Conservation (phyloP, 2,113 vertebrate species). For the Ceyx cyanopectus region DNA sequence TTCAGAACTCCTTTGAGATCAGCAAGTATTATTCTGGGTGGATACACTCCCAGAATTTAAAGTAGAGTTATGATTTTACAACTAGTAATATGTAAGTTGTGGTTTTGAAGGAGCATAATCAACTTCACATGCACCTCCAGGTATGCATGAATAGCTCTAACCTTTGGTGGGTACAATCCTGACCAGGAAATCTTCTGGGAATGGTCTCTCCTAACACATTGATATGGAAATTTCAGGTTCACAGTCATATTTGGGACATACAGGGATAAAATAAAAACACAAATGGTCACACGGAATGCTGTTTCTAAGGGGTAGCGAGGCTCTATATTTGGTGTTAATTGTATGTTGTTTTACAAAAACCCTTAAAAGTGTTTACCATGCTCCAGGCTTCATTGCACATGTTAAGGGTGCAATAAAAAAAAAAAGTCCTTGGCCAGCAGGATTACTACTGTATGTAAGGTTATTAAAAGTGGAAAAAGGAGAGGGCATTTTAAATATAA, state of each 20-base stretch:
- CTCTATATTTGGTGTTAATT: not conserved
- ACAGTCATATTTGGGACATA: fast-evolving
- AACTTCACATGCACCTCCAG: fast-evolving
- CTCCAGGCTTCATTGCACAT: not conserved
- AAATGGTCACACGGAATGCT: not conserved
- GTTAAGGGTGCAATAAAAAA: not conserved
- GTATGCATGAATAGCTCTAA: not conserved
- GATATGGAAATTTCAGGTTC: not conserved
- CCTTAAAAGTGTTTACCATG: not conserved
- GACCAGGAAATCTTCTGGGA: not conserved
- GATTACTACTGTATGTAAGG: not conserved
- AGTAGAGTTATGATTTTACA: not conserved
- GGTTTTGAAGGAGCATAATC: not conserved
- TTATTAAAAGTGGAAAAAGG: not conserved
- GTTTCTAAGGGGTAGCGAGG: not conserved
- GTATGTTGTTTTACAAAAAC: not conserved
- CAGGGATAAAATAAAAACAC: not conserved
- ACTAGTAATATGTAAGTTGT: not conserved
- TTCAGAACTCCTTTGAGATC: constrained; percentile 43
- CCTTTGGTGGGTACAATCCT: not conserved
- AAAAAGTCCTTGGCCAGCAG: not conserved
- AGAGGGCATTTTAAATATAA: not conserved
- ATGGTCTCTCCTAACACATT: not conserved
- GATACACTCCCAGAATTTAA: not conserved
- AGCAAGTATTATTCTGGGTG: not conserved